phyloP scores from a whole-genome alignment of 2,113 vertebrate genomes.

The Lophochroa leadbeateri region DNA sequence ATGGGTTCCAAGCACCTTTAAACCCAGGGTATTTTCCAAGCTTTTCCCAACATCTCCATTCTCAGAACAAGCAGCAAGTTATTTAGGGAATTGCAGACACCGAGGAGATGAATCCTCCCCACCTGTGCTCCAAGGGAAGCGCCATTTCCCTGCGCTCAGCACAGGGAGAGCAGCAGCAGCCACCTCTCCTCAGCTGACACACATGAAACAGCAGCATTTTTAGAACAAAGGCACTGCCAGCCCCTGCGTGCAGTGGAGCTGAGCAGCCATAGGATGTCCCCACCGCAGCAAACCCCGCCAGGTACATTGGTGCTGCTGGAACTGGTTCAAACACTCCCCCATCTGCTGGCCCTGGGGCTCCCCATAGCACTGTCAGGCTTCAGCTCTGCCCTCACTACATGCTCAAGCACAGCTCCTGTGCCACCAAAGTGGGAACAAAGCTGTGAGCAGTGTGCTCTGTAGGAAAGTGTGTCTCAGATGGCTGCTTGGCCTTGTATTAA shows the following conservation, averaged over 20 bases:
- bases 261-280: slow-evolving; percentile 50
- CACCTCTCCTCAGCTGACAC: slow-evolving; percentile 2
- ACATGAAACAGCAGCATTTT: not conserved
- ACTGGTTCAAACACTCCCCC: not conserved
- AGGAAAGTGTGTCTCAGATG: not conserved
- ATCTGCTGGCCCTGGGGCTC: not conserved
- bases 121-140: not conserved
- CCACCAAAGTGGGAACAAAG: not conserved
- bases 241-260: not conserved
- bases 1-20: not conserved
- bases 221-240: not conserved
- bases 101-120: not conserved
- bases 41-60: not conserved
- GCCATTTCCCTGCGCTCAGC: not conserved
- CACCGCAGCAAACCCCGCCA: not conserved
- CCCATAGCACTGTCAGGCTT: not conserved
- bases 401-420: not conserved
- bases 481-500: not conserved
- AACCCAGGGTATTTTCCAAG: not conserved
- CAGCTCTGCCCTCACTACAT: not conserved
- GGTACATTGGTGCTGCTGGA: not conserved
- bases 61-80: not conserved
- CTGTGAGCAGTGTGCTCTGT: not conserved
- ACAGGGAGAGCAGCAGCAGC: not conserved
- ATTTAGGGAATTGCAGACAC: not conserved